Evolutionary conservation across 2,888 invertebrate species (phyloP), one percentile per base, ranked within the genome.

Genomic region (Lithophane semibrunnea): DNA sequence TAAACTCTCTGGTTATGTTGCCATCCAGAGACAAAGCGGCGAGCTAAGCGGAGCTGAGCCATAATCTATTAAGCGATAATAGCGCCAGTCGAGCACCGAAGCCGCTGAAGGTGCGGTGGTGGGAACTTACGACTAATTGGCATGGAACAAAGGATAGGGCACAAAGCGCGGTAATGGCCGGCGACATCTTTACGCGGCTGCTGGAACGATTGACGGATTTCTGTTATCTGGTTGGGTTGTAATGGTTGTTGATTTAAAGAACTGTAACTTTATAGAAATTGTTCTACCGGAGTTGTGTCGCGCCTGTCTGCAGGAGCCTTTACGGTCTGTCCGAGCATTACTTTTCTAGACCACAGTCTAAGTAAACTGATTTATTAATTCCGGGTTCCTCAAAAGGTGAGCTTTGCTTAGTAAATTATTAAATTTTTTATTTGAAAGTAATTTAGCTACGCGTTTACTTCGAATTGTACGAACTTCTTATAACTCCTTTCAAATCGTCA

Each of bases 51-150:
- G 80, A 86, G 83, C 83, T 89, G 88, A 90, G 88, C 80, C 80
- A 90, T 94, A 93, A 94, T 93, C 93, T 94, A 94, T 94, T 94
- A 94, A 92, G 92, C 92, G 93, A 94, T 94, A 94, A 94, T 93
- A 81, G 80, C 86, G 76, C 84, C 61, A 75, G 68, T 72, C 75
- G 70, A 60, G 84, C 90, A 75, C 72, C 78, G 90, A 84, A 85
- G 86, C 68, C 90, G 76, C 75, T 80, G 89, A 84, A 85, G 86
- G 68, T 75, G 84, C 86, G 73, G 86, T 79, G 75, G 74, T 49
- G 75, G 65, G 78, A 85, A 79, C 85, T 86, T 71, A 75, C 71
- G 63, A 86, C 90, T 92, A 92, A 92, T 95, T 95, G 95, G 93
- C 90, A 91, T 84, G 75, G 94, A 93, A 95, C 95, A 95, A 95